Evolutionary conservation across 2,797 vertebrate species (phyloP).

Genomic region (Octomys mimax): DNA sequence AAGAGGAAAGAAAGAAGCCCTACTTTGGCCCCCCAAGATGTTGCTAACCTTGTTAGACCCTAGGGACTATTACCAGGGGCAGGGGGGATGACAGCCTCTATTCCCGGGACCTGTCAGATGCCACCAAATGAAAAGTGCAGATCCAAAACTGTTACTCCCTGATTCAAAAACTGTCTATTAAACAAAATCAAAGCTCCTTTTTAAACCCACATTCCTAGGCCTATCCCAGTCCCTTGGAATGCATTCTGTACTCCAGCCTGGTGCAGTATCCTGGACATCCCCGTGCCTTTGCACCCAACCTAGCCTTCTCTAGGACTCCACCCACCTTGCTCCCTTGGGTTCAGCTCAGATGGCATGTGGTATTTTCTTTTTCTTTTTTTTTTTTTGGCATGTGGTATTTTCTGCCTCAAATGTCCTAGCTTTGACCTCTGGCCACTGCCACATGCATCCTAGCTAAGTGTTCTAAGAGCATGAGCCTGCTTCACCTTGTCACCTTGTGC

Average conservation of each 20-base stretch:
- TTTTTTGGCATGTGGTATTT: background rate
- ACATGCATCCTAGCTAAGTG: fast-evolving
- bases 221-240: background rate
- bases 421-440: background rate
- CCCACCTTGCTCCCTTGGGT: background rate
- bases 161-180: background rate
- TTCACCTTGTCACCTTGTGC: background rate
- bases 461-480: background rate
- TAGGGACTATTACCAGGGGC: background rate
- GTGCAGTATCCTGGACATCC: fast-evolving
- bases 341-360: background rate
- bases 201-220: no score
- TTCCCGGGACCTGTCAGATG: background rate
- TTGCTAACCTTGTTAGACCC: background rate
- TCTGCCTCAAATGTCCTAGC: background rate
- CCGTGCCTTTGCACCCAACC: background rate
- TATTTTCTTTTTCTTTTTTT: no score
- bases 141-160: background rate
- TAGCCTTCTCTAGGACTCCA: background rate
- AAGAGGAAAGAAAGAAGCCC: background rate
- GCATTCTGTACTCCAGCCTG: background rate
- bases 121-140: background rate
- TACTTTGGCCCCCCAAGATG: background rate
- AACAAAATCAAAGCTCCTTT: background rate
- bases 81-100: fast-evolving